Evolutionary conservation across 2,113 vertebrate species (phyloP).

Genomic region (Irena cyanogastra): DNA sequence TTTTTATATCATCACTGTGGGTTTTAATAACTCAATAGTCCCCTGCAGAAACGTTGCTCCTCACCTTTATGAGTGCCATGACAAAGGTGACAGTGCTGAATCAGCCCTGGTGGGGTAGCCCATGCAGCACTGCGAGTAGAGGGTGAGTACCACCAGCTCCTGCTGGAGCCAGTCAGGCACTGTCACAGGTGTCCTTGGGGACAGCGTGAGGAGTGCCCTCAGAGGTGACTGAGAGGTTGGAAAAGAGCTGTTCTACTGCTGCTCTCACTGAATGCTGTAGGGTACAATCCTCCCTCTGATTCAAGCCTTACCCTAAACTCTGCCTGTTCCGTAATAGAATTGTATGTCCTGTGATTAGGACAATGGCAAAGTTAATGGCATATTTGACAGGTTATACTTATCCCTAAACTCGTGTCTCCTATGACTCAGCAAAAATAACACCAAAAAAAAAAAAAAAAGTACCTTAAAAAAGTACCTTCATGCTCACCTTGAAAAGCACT

Average conservation of each 20-base stretch:
- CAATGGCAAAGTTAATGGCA: not conserved
- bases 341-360: not conserved
- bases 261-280: not conserved
- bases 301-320: not conserved
- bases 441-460: not conserved
- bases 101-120: not conserved
- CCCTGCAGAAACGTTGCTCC: not conserved
- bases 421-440: not conserved
- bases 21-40: not conserved
- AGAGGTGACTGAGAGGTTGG: not conserved
- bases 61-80: not conserved
- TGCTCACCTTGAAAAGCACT: not conserved
- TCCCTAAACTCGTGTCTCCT: not conserved
- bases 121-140: rapidly evolving
- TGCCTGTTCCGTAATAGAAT: not conserved
- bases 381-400: not conserved
- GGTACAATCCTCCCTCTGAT: not conserved
- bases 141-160: not conserved
- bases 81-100: not conserved
- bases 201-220: not conserved
- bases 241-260: not conserved
- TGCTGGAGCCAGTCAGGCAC: not conserved
- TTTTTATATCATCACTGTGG: not conserved
- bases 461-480: not conserved
- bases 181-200: not conserved